Conservation (phyloP, 2,797 vertebrate genomes). For the Danio tinwini region DNA sequence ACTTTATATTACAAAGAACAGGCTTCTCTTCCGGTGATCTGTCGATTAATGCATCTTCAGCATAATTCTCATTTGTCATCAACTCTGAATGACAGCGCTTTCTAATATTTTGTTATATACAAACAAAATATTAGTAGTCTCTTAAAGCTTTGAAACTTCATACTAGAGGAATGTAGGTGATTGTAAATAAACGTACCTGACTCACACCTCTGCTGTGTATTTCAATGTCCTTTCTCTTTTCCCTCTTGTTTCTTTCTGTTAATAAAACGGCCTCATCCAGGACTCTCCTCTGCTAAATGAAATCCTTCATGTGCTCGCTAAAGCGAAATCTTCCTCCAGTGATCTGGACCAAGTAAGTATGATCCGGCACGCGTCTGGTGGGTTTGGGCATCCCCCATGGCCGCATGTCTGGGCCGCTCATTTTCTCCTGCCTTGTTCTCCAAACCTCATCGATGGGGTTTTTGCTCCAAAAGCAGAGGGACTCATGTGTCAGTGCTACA, state of each 20-base stretch:
- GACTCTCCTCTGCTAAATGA: conserved; percentile 82
- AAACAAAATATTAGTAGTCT: conserved; percentile 14
- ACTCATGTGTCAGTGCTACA: conserved; percentile 65
- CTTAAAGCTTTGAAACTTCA: neutral
- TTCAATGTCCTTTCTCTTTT: conserved; percentile 53
- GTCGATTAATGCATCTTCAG: neutral
- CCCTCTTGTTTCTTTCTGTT: conserved; percentile 52
- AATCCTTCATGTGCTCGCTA: conserved; percentile 78
- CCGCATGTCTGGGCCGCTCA: conserved; percentile 67
- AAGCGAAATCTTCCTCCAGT: conserved; percentile 67
- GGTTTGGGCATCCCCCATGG: conserved; percentile 59
- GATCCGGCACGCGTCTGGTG: conserved; percentile 59
- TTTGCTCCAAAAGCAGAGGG: conserved; percentile 49
- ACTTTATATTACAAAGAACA: neutral
- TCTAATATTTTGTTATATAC: conserved; percentile 12
- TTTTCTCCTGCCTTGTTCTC: conserved; percentile 62
- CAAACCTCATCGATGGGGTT: conserved; percentile 53
- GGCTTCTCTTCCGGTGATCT: neutral
- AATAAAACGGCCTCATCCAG: conserved; percentile 68
- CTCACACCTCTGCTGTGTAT: conserved; percentile 19
- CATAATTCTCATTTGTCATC: conserved; percentile 15
- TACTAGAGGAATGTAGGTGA: neutral
- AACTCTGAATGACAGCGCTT: neutral
- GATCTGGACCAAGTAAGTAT: conserved; percentile 76
- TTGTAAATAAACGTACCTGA: neutral